These are phyloP conservation scores for Aphodius sticticus DNA, from an alignment of 2,888 invertebrate genomes.

Conservation along the genomic window DNA sequence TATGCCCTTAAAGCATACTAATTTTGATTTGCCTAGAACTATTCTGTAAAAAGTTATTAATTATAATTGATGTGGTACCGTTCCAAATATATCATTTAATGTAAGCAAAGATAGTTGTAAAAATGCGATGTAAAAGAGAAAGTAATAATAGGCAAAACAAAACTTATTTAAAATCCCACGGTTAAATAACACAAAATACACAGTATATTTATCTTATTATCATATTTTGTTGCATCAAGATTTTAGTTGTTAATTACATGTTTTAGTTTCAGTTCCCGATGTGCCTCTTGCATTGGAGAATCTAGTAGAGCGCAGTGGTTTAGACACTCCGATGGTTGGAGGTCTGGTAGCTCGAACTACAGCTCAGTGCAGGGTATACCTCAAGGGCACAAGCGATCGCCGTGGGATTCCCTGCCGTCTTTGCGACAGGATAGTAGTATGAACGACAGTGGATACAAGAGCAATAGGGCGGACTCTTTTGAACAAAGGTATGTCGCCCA, in stretches of 20 bases:
- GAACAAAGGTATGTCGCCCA: conserved; percentile 75
- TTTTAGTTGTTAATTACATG: background rate
- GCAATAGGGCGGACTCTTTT: conserved; percentile 84
- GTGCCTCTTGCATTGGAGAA: conserved; percentile 89
- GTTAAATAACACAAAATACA: too few species aligned
- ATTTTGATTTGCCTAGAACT: too few species aligned
- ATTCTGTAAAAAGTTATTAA: too few species aligned
- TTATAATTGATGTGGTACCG: too few species aligned
- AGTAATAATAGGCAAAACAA: too few species aligned
- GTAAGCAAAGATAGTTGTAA: too few species aligned
- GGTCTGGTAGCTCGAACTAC: conserved; percentile 75
- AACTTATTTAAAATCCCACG: too few species aligned
- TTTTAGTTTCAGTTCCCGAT: conserved; percentile 66
- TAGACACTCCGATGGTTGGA: conserved; percentile 90
- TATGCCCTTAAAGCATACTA: too few species aligned
- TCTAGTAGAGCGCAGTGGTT: conserved; percentile 90
- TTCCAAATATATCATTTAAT: too few species aligned
- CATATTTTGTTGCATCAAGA: too few species aligned
- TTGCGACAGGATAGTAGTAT: conserved; percentile 85
- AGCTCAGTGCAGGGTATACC: conserved; percentile 65
- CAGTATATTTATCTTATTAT: too few species aligned
- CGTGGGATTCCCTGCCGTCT: conserved; percentile 89
- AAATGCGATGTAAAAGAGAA: too few species aligned
- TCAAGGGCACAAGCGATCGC: conserved; percentile 75
- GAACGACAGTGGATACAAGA: conserved; percentile 87